Evolutionary conservation across 2,113 vertebrate species (phyloP).

Genomic region (Rhinogobius similis): DNA sequence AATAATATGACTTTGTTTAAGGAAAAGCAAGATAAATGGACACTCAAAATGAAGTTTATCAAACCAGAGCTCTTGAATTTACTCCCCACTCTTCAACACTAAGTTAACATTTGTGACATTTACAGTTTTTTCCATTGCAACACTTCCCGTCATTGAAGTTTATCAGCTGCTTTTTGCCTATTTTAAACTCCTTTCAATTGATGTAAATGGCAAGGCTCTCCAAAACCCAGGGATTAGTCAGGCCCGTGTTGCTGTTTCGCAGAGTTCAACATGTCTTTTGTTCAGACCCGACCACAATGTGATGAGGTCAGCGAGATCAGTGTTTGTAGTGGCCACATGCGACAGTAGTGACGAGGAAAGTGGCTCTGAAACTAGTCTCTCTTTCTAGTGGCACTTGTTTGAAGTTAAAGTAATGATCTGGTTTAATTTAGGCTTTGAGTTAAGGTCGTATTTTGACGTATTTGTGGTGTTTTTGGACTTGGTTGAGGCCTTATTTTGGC

Average conservation of each 20-base stretch:
- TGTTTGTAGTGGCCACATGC: conserved; percentile 43
- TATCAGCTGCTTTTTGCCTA: conserved; percentile 7
- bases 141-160: conserved; percentile 9
- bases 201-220: neutral
- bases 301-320: conserved; percentile 52
- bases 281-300: conserved; percentile 39
- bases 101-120: conserved; percentile 5
- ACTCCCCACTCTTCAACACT: neutral
- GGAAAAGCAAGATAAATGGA: neutral
- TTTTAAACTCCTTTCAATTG: conserved; percentile 2
- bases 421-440: neutral
- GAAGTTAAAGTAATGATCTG: neutral
- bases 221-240: conserved; percentile 1
- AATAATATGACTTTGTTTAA: conserved; percentile 9
- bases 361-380: neutral
- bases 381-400: neutral
- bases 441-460: neutral
- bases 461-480: neutral
- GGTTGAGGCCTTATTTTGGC: no score
- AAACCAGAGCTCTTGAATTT: neutral
- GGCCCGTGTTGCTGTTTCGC: conserved; percentile 43
- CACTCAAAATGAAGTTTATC: neutral
- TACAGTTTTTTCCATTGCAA: conserved; percentile 4
- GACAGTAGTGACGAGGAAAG: conserved; percentile 10
- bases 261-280: conserved; percentile 54